Evolutionary conservation across 2,888 invertebrate species (phyloP), one percentile per base, ranked within the genome.

Genomic region (Apamea crenata): DNA sequence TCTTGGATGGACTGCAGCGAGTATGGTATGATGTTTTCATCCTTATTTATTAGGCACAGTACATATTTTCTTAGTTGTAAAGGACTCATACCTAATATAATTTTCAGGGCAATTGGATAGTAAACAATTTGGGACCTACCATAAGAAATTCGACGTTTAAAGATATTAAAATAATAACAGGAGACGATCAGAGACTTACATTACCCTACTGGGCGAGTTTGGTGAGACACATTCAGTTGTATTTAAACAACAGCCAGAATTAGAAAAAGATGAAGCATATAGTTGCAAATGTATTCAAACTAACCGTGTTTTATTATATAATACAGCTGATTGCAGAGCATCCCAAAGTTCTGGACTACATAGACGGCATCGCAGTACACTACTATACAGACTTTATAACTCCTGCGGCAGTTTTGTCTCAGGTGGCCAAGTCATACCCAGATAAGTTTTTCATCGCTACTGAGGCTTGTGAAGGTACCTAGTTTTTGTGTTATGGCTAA

Each of bases 361-460:
- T 98, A 0, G 97, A 98, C 87, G 99, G 99, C 0, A 96, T 98
- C 25, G 98, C 97, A 0, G 96, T 99, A 0, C 99, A 99, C 93
- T 99, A 98, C 98, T 99, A 99, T 93, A 95, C 96, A 80, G 98
- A 99, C 93, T 91, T 93, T 36, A 80, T 97, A 1, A 92, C 97
- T 6, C 97, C 98, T 0, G 92, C 97, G 0, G 85, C 89, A 0
- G 90, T 98, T 1, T 94, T 99, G 29, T 96, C 97, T 21, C 82
- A 92, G 18, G 97, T 98, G 0, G 97, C 97, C 88, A 87, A 96
- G 0, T 90, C 92, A 5, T 97, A 97, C 91, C 98, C 98, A 0
- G 96, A 98, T 69, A 98, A 98, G 91, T 98, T 98, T 88, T 94
- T 99, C 32, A 92, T 99, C 21, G 97, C 97, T 59, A 99, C 99